phyloP scores from a whole-genome alignment of 2,113 vertebrate genomes.

The Lagopus muta region DNA sequence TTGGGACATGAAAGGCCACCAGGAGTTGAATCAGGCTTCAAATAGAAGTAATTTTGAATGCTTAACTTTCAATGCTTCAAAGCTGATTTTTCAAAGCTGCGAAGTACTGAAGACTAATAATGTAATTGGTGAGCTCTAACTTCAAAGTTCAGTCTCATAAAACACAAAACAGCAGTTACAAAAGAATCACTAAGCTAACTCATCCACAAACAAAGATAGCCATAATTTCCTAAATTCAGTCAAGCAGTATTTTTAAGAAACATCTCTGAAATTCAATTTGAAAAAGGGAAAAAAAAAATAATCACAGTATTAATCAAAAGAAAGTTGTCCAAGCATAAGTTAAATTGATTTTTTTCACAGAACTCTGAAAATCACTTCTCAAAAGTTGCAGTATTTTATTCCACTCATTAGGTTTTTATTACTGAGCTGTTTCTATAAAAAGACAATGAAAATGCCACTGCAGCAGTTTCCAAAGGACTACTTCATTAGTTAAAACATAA shows the following conservation, averaged over 20 bases:
- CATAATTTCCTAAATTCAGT: background rate
- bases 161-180: background rate
- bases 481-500: background rate
- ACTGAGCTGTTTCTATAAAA: background rate
- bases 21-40: background rate
- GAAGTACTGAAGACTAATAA: background rate
- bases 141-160: background rate
- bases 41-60: background rate
- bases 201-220: background rate
- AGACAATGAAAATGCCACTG: background rate
- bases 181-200: background rate
- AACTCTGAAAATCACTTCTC: background rate
- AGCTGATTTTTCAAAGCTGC: background rate
- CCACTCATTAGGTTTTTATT: background rate
- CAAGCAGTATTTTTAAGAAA: background rate
- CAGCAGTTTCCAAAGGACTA: background rate
- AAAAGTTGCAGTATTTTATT: background rate
- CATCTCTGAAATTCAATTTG: background rate
- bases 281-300: background rate
- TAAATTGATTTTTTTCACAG: background rate
- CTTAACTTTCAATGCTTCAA: background rate
- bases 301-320: background rate
- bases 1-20: background rate
- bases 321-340: background rate
- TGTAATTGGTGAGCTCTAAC: background rate